These are phyloP conservation scores for Halictus rubicundus DNA, from an alignment of 1,140 invertebrate species.

Conservation along the genomic window DNA sequence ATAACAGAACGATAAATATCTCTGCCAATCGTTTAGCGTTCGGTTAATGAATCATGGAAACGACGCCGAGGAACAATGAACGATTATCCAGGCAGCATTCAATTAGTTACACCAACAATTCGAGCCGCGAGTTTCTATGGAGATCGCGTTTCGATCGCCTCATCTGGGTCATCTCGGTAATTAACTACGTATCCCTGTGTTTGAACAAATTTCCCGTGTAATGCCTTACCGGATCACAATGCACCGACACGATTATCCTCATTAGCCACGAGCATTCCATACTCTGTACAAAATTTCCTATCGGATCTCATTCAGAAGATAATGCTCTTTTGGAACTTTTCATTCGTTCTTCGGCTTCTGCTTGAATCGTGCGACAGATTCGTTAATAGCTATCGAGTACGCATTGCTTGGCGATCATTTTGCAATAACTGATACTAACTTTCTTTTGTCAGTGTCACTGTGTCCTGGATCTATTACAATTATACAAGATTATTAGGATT, in stretches of 20 bases:
- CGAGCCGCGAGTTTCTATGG: constrained; percentile 29
- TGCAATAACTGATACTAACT: too few relatives aligned
- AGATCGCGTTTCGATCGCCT: neutral
- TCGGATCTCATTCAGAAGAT: neutral
- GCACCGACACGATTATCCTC: neutral
- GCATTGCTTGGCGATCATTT: too few relatives aligned
- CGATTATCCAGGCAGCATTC: constrained; percentile 28
- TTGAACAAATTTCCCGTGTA: neutral
- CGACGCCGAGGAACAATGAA: constrained; percentile 41
- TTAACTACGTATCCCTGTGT: constrained; percentile 5
- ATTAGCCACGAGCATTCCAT: neutral
- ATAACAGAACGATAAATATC: constrained; percentile 46
- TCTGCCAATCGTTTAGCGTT: constrained; percentile 35
- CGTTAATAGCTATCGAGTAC: too few relatives aligned
- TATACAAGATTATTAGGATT: too few relatives aligned
- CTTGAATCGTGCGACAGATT: too few relatives aligned
- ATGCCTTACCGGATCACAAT: neutral
- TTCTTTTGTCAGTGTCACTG: too few relatives aligned
- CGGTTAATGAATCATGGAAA: constrained; percentile 56
- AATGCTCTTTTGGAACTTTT: neutral
- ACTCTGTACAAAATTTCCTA: neutral
- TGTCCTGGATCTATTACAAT: too few relatives aligned
- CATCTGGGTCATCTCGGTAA: neutral
- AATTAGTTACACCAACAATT: constrained; percentile 47
- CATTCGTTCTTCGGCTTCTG: neutral